Evolutionary conservation across 37 sponge, comb jelly and placozoan species (phyloP).

Genomic region (Lycopodina hypogea): DNA sequence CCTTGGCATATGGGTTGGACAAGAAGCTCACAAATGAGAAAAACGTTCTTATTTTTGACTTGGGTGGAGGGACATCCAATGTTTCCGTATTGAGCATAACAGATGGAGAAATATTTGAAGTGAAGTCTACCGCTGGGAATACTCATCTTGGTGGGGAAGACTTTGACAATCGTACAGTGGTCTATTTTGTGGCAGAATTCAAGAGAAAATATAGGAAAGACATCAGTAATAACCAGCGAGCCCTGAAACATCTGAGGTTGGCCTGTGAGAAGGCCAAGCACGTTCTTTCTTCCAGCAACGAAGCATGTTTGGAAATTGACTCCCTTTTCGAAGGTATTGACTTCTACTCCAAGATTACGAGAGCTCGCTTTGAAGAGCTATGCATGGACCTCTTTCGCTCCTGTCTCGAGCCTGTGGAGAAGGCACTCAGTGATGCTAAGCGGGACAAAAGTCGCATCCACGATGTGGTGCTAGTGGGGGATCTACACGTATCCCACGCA

Average conservation of each 20-base stretch:
- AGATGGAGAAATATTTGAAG: conserved; percentile 88
- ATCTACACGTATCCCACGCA: conserved; percentile 90
- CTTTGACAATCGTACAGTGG: too few species aligned
- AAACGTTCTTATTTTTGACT: too few species aligned
- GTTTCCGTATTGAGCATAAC: conserved; percentile 85
- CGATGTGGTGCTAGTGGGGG: conserved; percentile 92
- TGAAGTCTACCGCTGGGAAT: conserved; percentile 88
- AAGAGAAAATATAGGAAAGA: conserved; percentile 85
- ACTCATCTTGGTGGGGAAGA: conserved; percentile 95
- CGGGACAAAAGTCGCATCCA: conserved; percentile 75
- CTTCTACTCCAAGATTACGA: conserved; percentile 87
- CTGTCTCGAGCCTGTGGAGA: conserved; percentile 87
- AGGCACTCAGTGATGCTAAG: conserved; percentile 90
- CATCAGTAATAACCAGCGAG: conserved; percentile 69
- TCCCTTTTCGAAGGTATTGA: conserved; percentile 89
- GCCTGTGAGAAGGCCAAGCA: conserved; percentile 94
- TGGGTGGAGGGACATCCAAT: conserved; percentile 95
- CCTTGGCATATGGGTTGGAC: conserved; percentile 94
- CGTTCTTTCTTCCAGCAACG: conserved; percentile 85
- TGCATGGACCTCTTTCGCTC: conserved; percentile 81
- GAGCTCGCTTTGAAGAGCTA: conserved; percentile 94
- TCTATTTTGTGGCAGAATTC: conserved; percentile 82
- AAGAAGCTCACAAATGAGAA: conserved; percentile 57
- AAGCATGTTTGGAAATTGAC: conserved; percentile 89
- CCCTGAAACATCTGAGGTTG: conserved; percentile 82